These are phyloP conservation scores for Galeopterus variegatus DNA, from an alignment of 2,113 vertebrate species.

Conservation along the genomic window DNA sequence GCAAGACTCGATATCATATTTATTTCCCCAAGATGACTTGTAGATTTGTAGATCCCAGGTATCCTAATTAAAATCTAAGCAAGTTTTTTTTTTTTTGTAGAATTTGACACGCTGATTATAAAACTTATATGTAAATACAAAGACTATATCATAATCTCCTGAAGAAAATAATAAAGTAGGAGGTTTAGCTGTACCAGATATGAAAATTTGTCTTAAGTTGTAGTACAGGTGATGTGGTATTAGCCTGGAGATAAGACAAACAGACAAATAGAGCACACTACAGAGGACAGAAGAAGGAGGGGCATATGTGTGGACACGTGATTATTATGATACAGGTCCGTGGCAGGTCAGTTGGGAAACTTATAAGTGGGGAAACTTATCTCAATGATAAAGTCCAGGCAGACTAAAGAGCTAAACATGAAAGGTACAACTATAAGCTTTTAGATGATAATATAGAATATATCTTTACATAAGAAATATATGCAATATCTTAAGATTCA, in stretches of 20 bases:
- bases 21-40: not conserved
- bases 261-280: not conserved
- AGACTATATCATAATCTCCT: not conserved
- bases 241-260: not conserved
- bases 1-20: not conserved
- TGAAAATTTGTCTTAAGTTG: not conserved
- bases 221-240: not conserved
- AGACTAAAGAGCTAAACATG: not conserved
- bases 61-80: constrained; percentile 10
- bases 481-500: not conserved
- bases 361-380: not conserved
- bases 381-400: not conserved
- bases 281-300: not conserved
- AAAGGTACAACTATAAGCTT: not conserved
- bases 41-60: not conserved
- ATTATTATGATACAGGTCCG: not conserved
- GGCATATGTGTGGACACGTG: not conserved
- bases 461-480: not conserved
- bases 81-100: not conserved
- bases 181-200: not conserved
- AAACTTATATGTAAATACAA: not conserved
- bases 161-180: not conserved
- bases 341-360: not conserved
- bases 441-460: not conserved
- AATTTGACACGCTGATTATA: not conserved